Base-by-base conservation (phyloP, 2,888 invertebrate species). In the Rhamphomyia laevipes region DNA sequence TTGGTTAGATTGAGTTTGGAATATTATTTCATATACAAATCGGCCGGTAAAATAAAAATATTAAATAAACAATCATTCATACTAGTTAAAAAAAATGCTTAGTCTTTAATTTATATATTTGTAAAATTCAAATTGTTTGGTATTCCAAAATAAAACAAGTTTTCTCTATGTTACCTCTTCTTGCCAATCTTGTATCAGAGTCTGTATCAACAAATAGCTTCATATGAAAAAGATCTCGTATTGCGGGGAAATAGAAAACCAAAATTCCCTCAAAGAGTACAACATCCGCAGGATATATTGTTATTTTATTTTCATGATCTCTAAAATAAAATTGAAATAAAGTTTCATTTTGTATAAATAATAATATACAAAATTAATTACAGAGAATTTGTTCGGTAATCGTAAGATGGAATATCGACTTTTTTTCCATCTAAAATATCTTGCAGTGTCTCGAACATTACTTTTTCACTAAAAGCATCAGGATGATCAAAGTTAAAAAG, bases 401-500 rank as follows among this genome's bases (percentile, higher is more conserved):
- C 95, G 71, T 99, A 99, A 47, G 85, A 81, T 1, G 94, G 93
- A 53, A 99, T 84, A 61, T 89, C 81, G 33, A 94, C 93, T 61
- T 85, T 85, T 58, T 85, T 82, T 2, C 95, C 94, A 51, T 80
- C 81, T 16, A 90, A 74, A 55, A 99, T 86, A 59, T 88, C 84
- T 57, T 78, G 77, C 42, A 99, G 71, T 0, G 89, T 86, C 44
- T 83, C 77, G 45, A 82, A 75, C 66, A 97, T 84, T 23, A 92
- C 74, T 48, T 86, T 84, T 63, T 91, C 87, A 67, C 99, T 90
- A 68, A 97, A 93, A 0, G 97, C 95, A 70, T 91, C 93, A 0
- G 99, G 99, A 73, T 99, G 99, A 70, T 99, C 99, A 70, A 99
- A 99, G 74, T 99, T 96, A 67, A 89, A 99, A 60, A 87, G 83